Conservation (phyloP, 2,888 invertebrate species). For the Heliconius ethilla region DNA sequence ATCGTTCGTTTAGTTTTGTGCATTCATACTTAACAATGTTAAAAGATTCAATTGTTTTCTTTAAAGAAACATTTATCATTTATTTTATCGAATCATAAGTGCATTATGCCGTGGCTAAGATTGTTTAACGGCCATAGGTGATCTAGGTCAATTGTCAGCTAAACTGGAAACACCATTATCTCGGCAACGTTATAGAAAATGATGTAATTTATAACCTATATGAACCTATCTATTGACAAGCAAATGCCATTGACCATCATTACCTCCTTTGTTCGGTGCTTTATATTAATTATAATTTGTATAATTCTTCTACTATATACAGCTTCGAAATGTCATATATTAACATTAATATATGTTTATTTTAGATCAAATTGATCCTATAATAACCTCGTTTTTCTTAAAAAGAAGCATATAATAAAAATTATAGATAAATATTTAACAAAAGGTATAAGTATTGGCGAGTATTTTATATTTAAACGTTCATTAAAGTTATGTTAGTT, state of each 20-base stretch:
- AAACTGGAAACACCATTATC: slow-evolving; percentile 73
- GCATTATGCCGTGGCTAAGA: slow-evolving; percentile 64
- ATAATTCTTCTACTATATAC: slow-evolving; percentile 40
- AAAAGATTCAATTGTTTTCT: slow-evolving; percentile 69
- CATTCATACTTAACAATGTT: slow-evolving; percentile 65
- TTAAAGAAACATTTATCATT: slow-evolving; percentile 57
- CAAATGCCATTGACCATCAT: slow-evolving; percentile 59
- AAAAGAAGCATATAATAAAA: not conserved
- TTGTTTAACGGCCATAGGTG: slow-evolving; percentile 66
- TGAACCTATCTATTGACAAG: slow-evolving; percentile 48
- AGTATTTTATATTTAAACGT: not conserved
- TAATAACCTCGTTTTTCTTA: not conserved
- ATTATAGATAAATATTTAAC: not conserved
- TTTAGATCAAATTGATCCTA: not conserved
- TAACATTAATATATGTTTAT: not conserved
- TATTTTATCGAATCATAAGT: slow-evolving; percentile 53
- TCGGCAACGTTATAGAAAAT: slow-evolving; percentile 57
- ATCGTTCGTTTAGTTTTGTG: slow-evolving; percentile 70
- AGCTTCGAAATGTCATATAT: slow-evolving; percentile 23
- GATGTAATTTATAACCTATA: slow-evolving; percentile 57
- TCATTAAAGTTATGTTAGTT: not conserved
- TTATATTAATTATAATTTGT: slow-evolving; percentile 59
- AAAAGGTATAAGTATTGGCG: not conserved
- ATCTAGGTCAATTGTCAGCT: slow-evolving; percentile 66
- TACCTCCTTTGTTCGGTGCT: slow-evolving; percentile 59